Evolutionary conservation across 2,113 vertebrate genomes (phyloP).

Genomic region (Sylvia atricapilla): DNA sequence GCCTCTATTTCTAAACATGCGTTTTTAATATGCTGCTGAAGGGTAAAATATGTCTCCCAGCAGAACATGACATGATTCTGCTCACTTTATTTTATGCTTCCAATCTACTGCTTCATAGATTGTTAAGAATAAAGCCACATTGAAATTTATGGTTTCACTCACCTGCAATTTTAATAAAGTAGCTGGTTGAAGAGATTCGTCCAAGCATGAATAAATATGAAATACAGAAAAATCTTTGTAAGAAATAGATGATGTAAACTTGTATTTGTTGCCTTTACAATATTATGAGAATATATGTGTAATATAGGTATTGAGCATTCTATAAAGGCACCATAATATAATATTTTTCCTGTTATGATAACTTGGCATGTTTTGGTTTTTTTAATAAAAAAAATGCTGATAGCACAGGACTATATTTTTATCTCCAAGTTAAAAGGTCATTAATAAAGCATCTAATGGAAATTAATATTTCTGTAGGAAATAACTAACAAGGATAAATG

Average conservation of each 20-base stretch:
- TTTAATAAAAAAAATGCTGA: not conserved
- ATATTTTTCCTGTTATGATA: not conserved
- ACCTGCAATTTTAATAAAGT: conserved; percentile 57
- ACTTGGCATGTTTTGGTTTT: not conserved
- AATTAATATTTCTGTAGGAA: not conserved
- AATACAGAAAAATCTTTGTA: not conserved
- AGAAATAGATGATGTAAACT: not conserved
- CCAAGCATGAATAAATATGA: conserved; percentile 39
- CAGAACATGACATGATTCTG: conserved; percentile 29
- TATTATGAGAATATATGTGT: not conserved
- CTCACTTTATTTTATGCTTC: conserved; percentile 59
- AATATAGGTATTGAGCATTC: not conserved
- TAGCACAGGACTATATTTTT: not conserved
- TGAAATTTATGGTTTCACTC: conserved; percentile 58
- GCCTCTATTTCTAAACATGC: conserved; percentile 44
- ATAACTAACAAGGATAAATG: not conserved
- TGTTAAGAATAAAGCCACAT: conserved; percentile 23
- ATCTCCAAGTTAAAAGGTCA: not conserved
- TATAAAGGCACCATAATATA: not conserved
- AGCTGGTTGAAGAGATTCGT: not conserved
- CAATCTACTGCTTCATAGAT: conserved; percentile 24
- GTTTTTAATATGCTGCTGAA: conserved; percentile 49
- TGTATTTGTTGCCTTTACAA: not conserved
- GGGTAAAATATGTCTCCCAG: conserved; percentile 56
- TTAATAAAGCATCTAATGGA: not conserved